These are phyloP conservation scores for Notodonta dromedarius DNA, from an alignment of 2,888 invertebrate species.

Conservation along the genomic window DNA sequence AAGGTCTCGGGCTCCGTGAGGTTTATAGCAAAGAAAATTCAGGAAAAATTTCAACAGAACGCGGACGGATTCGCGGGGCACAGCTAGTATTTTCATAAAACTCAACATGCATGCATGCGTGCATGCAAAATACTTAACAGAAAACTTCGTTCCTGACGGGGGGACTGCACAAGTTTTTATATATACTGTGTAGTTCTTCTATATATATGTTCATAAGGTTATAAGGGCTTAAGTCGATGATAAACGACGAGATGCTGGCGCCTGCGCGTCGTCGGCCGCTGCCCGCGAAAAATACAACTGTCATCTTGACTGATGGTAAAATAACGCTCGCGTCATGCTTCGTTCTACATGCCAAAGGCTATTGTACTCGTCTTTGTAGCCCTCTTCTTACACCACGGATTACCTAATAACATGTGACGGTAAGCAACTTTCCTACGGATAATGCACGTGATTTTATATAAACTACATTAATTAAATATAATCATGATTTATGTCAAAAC, in stretches of 20 bases:
- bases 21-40: too few species aligned
- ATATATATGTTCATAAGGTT: too few species aligned
- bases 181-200: too few species aligned
- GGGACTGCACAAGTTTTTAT: too few species aligned
- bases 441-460: background rate
- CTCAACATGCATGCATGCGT: too few species aligned
- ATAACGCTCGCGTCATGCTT: constrained; percentile 77
- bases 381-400: constrained; percentile 68
- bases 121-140: too few species aligned
- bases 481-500: too few species aligned
- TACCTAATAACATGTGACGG: constrained; percentile 58
- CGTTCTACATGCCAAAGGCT: constrained; percentile 74
- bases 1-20: too few species aligned
- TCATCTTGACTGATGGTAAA: constrained; percentile 82
- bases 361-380: constrained; percentile 71
- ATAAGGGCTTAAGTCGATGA: constrained; percentile 64
- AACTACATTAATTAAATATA: background rate
- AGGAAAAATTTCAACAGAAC: too few species aligned
- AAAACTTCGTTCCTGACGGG: too few species aligned
- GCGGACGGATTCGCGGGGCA: too few species aligned
- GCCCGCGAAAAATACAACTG: constrained; percentile 81
- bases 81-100: too few species aligned
- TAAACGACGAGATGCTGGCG: constrained; percentile 76
- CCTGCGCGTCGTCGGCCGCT: constrained; percentile 76
- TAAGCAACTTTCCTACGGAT: constrained; percentile 35